Conservation (phyloP, 2,888 invertebrate genomes). For the Ormyrus rosae region DNA sequence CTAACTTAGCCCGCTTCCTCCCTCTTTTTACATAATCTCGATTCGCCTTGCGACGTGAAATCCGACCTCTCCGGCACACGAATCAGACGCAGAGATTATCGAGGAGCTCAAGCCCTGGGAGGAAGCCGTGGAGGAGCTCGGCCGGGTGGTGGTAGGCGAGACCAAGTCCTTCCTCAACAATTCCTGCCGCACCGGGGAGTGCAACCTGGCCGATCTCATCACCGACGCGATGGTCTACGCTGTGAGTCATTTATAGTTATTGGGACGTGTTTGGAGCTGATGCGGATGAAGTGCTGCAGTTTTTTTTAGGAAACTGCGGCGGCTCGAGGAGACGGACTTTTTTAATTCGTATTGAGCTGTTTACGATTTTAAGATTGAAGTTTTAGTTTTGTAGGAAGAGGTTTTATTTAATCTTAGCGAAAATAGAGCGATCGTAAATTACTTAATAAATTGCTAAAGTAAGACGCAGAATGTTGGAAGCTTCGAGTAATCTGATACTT, state of each 20-base stretch:
- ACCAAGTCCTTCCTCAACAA: slow-evolving; percentile 79
- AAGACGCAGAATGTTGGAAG: not conserved
- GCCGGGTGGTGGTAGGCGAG: slow-evolving; percentile 79
- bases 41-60: not conserved
- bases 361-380: no score
- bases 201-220: slow-evolving; percentile 85
- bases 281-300: no score
- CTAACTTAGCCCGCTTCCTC: not conserved
- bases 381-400: no score
- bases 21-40: no score
- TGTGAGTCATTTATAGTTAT: slow-evolving; percentile 74
- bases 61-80: not conserved
- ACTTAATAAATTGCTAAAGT: not conserved
- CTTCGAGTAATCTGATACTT: not conserved
- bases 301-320: no score
- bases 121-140: slow-evolving; percentile 77
- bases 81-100: not conserved
- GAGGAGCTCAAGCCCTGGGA: no score
- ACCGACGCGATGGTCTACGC: slow-evolving; percentile 84
- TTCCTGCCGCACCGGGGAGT: slow-evolving; percentile 80
- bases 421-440: slow-evolving; percentile 29
- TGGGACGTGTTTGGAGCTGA: no score
- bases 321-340: no score
- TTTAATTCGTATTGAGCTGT: no score
- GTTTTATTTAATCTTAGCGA: no score